These are phyloP conservation scores for Cassiopea xamachana DNA, from an alignment of 30 jellyfish, hydroid and myxozoan species.

Conservation along the genomic window DNA sequence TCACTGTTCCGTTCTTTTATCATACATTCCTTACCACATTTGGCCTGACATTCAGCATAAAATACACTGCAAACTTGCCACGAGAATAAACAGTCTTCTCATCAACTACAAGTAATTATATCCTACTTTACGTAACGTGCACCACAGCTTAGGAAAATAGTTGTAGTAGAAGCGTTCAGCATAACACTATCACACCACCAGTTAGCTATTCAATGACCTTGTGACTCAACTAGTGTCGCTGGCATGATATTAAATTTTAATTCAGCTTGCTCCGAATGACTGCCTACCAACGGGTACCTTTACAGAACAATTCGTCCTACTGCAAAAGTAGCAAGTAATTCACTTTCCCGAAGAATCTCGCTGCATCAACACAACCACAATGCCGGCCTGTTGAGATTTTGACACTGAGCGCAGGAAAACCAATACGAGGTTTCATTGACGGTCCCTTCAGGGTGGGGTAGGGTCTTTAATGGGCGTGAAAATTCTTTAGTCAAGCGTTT, in stretches of 20 bases:
- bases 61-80: background rate
- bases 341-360: background rate
- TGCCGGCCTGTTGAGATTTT: background rate
- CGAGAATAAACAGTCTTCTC: background rate
- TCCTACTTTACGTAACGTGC: background rate
- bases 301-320: constrained; percentile 7
- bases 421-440: background rate
- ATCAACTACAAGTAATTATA: background rate
- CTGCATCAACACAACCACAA: background rate
- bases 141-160: background rate
- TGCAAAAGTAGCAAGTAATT: background rate
- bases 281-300: constrained; percentile 70
- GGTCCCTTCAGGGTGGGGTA: background rate
- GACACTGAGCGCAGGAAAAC: background rate
- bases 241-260: constrained; percentile 79
- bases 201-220: constrained; percentile 78
- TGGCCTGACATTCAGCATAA: background rate
- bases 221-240: constrained; percentile 81
- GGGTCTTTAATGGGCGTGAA: no score
- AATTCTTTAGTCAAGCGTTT: no score
- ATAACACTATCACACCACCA: constrained; percentile 77
- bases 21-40: background rate
- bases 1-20: no score
- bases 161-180: constrained; percentile 70
- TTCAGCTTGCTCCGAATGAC: constrained; percentile 81